Percentiles rank a stretch among this genome's conserved stretches.
These are phyloP conservation scores for Zele albiditarsus DNA, from an alignment of 2,888 invertebrate species.

Conservation along the genomic window DNA sequence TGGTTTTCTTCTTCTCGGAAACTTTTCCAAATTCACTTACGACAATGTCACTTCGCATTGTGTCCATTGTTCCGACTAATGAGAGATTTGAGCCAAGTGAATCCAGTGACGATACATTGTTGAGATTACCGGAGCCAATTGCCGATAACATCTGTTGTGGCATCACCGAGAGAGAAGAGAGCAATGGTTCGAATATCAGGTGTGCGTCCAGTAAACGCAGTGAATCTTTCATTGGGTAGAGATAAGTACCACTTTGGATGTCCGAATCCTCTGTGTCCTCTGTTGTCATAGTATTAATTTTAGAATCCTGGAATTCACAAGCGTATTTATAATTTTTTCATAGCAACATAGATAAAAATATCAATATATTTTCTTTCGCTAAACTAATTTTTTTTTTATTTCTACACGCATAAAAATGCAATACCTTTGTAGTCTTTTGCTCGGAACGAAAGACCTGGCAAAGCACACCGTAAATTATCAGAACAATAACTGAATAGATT, in stretches of 20 bases:
- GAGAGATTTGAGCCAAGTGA: constrained; percentile 92
- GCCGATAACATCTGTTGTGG: constrained; percentile 85
- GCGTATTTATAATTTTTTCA: constrained; percentile 1
- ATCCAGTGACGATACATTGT: constrained; percentile 83
- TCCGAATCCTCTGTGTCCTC: constrained; percentile 71
- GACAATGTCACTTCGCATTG: constrained; percentile 93
- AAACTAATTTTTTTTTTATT: constrained; percentile 1
- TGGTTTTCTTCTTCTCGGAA: constrained; percentile 77
- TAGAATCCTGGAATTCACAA: constrained; percentile 67
- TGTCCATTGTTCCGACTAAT: constrained; percentile 88
- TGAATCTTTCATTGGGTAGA: constrained; percentile 87
- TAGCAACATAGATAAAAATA: neutral
- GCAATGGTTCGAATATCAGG: constrained; percentile 92
- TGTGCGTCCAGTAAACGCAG: constrained; percentile 92
- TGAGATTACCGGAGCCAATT: constrained; percentile 73
- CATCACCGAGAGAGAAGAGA: constrained; percentile 92
- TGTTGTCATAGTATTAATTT: constrained; percentile 72
- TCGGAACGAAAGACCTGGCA: constrained; percentile 70
- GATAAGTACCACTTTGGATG: constrained; percentile 76
- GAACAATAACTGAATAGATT: constrained; percentile 36
- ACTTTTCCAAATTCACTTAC: constrained; percentile 88
- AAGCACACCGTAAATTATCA: neutral
- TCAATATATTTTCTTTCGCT: constrained; percentile 1
- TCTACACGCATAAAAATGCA: constrained; percentile 25
- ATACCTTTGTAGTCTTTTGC: constrained; percentile 69